Evolutionary conservation across 2,888 invertebrate species (phyloP).

Genomic region (Agrotis exclamationis): DNA sequence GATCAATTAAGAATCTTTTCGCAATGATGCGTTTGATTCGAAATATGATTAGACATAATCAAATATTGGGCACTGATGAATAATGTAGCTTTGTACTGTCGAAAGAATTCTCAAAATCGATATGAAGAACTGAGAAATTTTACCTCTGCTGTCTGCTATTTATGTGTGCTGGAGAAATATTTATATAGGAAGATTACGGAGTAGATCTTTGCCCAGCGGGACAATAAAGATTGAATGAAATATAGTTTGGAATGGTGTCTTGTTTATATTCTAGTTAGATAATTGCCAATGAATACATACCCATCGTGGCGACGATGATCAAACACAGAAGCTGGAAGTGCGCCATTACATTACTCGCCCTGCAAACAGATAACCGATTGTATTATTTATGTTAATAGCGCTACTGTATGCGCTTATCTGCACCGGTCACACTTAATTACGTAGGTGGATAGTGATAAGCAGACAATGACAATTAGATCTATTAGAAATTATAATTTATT

Average conservation of each 20-base stretch:
- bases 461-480: conserved; percentile 51
- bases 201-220: no score
- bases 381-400: conserved; percentile 56
- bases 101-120: no score
- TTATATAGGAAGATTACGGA: no score
- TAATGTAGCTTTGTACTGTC: no score
- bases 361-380: conserved; percentile 73
- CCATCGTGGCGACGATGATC: conserved; percentile 74
- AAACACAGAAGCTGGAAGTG: conserved; percentile 78
- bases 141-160: no score
- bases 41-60: no score
- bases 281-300: conserved; percentile 71
- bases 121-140: no score
- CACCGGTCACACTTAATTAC: conserved; percentile 57
- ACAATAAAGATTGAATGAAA: no score
- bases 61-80: no score
- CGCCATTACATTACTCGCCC: conserved; percentile 79
- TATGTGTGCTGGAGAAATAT: no score
- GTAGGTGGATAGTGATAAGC: conserved; percentile 65
- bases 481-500: conserved; percentile 33
- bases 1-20: conserved; percentile 35
- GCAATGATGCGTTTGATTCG: no score
- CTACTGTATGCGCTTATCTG: conserved; percentile 60
- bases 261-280: conserved; percentile 29
- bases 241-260: background rate